Conservation (phyloP, 2,888 invertebrate species). For the Nephrotoma appendiculata region DNA sequence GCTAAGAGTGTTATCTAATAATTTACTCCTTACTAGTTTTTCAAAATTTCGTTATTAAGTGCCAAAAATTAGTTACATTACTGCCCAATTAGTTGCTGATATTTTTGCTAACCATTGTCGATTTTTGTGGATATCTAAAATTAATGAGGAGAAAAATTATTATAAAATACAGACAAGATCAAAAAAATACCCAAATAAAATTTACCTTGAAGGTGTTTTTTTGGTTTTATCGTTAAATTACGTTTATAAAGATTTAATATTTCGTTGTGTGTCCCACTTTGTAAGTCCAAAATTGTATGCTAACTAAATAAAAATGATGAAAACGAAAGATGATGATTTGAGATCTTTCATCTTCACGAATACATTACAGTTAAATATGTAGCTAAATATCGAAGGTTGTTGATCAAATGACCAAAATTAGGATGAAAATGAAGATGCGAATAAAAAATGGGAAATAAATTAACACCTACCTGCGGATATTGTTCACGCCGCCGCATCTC, state of each 20-base stretch:
- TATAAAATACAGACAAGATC: no score
- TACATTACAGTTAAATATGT: background rate
- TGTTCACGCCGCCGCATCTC: background rate
- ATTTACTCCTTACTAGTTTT: no score
- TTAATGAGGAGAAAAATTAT: no score
- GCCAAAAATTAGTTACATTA: no score
- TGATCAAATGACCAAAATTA: background rate
- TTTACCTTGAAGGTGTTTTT: no score
- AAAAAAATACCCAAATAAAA: no score
- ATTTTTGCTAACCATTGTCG: no score
- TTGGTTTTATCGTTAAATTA: background rate
- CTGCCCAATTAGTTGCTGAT: no score
- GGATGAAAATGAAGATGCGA: background rate
- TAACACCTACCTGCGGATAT: background rate
- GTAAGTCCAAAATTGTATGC: background rate
- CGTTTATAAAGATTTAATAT: background rate
- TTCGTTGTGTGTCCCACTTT: background rate
- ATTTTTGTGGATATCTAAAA: no score
- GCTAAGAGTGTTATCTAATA: no score
- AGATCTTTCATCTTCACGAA: background rate
- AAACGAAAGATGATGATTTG: background rate
- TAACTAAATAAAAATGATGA: background rate
- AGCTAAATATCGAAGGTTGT: background rate
- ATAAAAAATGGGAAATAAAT: background rate
- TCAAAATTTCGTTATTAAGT: no score